Evolutionary conservation across 2,888 invertebrate genomes (phyloP), one percentile per base, ranked within the genome.

Genomic region (Phragmatobia fuliginosa): DNA sequence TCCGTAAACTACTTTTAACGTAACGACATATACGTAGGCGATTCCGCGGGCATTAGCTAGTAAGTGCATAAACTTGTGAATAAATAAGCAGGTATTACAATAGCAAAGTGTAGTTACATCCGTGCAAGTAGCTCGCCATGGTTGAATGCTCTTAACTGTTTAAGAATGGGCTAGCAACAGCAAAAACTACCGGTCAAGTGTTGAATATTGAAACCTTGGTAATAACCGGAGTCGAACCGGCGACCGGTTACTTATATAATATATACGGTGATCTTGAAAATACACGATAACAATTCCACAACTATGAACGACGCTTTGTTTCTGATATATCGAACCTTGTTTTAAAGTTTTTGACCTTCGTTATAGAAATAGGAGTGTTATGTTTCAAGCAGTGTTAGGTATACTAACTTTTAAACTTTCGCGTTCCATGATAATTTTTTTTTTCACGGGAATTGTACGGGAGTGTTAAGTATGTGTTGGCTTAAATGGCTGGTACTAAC

Each of bases 181-280:
- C 28, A 68, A 64, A 32, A 63, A 59, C 11, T 28, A 28, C 49
- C 7, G 33, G 2, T 33, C 16, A 65, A 21, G 25, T 71, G 73
- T 80, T 79, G 74, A 79, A 80, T 79, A 77, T 79, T 77, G 63
- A 80, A 71, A 71, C 78, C 78, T 73, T 80, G 71, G 67, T 62
- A 70, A 56, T 75, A 71, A 74, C 28, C 71, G 58, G 74, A 73
- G 66, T 72, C 71, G 76, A 73, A 77, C 77, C 45, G 28, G n/a
- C 66, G 14, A 73, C 72, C 65, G 62, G 72, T 73, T 70, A 1
- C 25, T 82, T 73, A 72, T 33, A 70, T 74, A 74, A 82, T 58
- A n/a, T 41, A 59, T 56, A 32, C 66, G 25, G 18, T 77, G 72
- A 82, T 82, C 80, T 77, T 82, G 74, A 72, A 78, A 68, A 70